These are phyloP conservation scores for Cichladusa arquata DNA, from an alignment of 2,113 vertebrate genomes.

Conservation along the genomic window DNA sequence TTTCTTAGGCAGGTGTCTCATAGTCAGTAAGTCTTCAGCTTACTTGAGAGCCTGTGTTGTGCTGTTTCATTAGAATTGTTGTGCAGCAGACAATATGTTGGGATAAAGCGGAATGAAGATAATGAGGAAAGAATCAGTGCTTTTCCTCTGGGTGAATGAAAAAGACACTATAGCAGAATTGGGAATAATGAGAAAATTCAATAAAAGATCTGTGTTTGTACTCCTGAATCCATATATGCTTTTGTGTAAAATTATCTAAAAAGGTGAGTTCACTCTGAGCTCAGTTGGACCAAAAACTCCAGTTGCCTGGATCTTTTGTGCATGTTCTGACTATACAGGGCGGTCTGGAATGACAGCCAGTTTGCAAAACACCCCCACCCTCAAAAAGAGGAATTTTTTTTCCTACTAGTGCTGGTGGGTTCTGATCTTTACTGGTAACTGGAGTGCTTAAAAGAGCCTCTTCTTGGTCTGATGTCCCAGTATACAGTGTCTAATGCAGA, in stretches of 20 bases:
- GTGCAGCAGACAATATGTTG: background rate
- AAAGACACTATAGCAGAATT: background rate
- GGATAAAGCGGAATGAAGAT: background rate
- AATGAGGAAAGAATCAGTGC: background rate
- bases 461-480: background rate
- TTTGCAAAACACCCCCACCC: background rate
- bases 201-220: background rate
- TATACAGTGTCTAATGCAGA: background rate
- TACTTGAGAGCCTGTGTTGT: background rate
- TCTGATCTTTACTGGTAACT: background rate
- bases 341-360: background rate
- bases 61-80: background rate
- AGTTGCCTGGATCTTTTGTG: background rate
- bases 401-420: background rate
- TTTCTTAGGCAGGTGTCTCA: background rate
- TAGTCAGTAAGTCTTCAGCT: background rate
- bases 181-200: background rate
- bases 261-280: background rate
- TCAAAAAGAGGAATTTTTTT: background rate
- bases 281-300: background rate
- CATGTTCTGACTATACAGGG: rapidly evolving
- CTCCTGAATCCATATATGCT: background rate
- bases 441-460: background rate
- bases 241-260: background rate
- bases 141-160: background rate